These are phyloP conservation scores for Oppia nitens DNA, from an alignment of 1,140 invertebrate genomes.

Conservation along the genomic window DNA sequence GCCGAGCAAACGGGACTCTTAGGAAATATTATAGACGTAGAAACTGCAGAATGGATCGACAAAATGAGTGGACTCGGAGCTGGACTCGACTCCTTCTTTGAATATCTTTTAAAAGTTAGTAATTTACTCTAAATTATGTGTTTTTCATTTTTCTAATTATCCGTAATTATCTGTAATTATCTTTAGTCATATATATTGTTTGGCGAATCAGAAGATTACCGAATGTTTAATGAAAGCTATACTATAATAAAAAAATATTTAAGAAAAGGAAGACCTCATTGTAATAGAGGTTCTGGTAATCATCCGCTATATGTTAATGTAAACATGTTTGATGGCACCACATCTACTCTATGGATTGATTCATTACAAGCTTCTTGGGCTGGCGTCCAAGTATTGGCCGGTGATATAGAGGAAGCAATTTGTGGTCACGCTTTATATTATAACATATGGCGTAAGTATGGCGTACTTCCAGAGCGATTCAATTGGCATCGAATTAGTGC, in stretches of 20 bases:
- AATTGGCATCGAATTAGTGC: constrained; percentile 45
- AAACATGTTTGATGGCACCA: constrained; percentile 45
- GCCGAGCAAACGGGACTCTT: constrained; percentile 43
- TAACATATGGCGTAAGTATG: constrained; percentile 45
- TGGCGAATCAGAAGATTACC: constrained; percentile 39
- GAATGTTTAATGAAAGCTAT: constrained; percentile 44
- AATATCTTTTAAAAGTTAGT: constrained; percentile 45
- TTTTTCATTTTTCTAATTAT: background rate
- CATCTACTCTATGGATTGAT: constrained; percentile 47
- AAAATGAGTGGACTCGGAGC: constrained; percentile 45
- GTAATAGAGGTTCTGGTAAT: constrained; percentile 41
- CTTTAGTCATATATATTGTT: constrained; percentile 42
- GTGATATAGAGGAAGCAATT: constrained; percentile 52
- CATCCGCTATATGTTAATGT: constrained; percentile 53
- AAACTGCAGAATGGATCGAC: constrained; percentile 45
- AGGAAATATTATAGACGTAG: constrained; percentile 45
- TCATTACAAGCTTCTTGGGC: constrained; percentile 46
- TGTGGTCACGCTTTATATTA: constrained; percentile 49
- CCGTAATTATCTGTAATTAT: no score
- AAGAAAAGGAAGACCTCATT: constrained; percentile 41
- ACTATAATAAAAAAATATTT: constrained; percentile 41
- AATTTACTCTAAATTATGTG: background rate
- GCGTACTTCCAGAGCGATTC: constrained; percentile 45
- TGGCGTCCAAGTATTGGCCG: constrained; percentile 43
- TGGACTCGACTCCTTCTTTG: constrained; percentile 49